phyloP scores from a whole-genome alignment of 2,797 vertebrate genomes.

The Enteromius argenteus region DNA sequence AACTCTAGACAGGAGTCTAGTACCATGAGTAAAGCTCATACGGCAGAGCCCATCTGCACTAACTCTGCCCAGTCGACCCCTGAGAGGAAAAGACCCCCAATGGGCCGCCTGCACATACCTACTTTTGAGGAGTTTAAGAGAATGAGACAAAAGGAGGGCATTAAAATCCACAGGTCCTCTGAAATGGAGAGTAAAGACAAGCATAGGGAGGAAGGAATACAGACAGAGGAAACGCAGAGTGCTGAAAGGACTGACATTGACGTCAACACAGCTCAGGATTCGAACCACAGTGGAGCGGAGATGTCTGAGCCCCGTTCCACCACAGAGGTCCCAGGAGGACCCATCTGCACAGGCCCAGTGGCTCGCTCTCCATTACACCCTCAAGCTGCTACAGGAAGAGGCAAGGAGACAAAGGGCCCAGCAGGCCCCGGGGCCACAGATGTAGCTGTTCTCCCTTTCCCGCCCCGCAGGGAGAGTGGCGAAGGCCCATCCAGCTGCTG shows the following conservation, averaged over 20 bases:
- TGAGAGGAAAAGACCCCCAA: conserved; percentile 69
- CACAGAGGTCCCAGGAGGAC: conserved; percentile 61
- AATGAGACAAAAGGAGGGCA: conserved; percentile 82
- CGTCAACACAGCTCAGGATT: conserved; percentile 46
- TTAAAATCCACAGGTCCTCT: conserved; percentile 39
- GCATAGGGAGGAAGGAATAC: conserved; percentile 37
- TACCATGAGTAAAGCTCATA: conserved; percentile 76
- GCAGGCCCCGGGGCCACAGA: conserved; percentile 63
- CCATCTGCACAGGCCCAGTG: conserved; percentile 85
- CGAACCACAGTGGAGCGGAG: conserved; percentile 29
- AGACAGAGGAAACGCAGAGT: conserved; percentile 11
- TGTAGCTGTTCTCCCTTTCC: conserved; percentile 69
- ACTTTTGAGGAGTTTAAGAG: conserved; percentile 91
- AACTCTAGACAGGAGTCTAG: conserved; percentile 62
- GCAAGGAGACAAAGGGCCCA: conserved; percentile 70
- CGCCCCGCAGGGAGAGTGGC: conserved; percentile 72
- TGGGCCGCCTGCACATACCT: conserved; percentile 83
- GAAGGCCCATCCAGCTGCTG: conserved; percentile 87
- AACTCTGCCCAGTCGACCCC: conserved; percentile 54
- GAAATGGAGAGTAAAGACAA: conserved; percentile 15
- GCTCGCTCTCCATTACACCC: conserved; percentile 82
- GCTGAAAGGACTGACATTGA: conserved; percentile 39
- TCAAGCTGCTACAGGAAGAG: conserved; percentile 65
- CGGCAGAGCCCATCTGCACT: conserved; percentile 74
- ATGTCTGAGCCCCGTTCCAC: conserved; percentile 20